phyloP scores from a whole-genome alignment of 1,140 invertebrate genomes.

The Zophobas atratus region DNA sequence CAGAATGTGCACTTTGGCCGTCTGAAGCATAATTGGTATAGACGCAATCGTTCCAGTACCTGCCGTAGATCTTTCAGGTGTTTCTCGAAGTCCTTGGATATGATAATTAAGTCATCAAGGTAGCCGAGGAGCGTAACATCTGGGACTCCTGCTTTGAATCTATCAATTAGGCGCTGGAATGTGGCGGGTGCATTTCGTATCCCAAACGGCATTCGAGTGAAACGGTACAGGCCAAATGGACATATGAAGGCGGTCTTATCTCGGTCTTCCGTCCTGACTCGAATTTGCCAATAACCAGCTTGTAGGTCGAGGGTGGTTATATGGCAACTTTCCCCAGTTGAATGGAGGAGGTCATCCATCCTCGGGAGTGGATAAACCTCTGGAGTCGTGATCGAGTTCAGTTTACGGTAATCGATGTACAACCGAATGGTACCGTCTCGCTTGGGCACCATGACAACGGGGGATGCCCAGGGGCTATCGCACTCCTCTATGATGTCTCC shows the following conservation, averaged over 20 bases:
- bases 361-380: constrained; percentile 59
- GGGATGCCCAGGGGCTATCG: constrained; percentile 63
- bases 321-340: background rate
- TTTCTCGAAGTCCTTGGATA: constrained; percentile 63
- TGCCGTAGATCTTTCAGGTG: constrained; percentile 63
- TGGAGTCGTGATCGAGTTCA: constrained; percentile 58
- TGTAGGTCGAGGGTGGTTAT: constrained; percentile 68
- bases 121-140: constrained; percentile 63
- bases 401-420: constrained; percentile 56
- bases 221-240: constrained; percentile 66
- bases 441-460: constrained; percentile 66
- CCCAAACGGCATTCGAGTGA: constrained; percentile 69
- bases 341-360: constrained; percentile 64
- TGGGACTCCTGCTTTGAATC: background rate
- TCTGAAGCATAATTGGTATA: background rate
- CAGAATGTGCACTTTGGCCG: background rate
- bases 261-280: constrained; percentile 60
- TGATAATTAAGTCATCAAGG: constrained; percentile 68
- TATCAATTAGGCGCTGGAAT: constrained; percentile 61
- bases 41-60: constrained; percentile 64
- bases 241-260: constrained; percentile 68
- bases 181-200: constrained; percentile 55
- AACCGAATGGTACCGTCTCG: constrained; percentile 49
- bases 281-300: constrained; percentile 70
- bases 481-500: constrained; percentile 33